Evolutionary conservation across 1,140 invertebrate genomes (phyloP), one percentile per base, ranked within the genome.

Genomic region (Copidosoma floridanum): DNA sequence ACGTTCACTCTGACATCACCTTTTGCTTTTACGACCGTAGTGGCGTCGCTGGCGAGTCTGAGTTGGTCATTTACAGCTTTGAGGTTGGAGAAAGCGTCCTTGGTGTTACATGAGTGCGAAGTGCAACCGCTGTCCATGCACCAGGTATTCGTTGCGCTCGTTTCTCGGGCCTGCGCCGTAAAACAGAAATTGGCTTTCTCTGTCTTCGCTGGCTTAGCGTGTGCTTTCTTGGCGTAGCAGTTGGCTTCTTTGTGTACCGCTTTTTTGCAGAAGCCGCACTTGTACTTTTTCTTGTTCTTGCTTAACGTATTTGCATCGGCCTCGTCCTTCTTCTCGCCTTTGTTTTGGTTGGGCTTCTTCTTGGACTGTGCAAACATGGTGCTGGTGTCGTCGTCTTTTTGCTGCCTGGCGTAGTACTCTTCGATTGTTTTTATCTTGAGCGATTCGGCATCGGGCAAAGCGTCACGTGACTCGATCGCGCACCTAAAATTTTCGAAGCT

Each of bases 341-440:
- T 7, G n/a, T 12, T 3, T 46, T 56, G 29, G 23, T 5, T 55
- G 14, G 27, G 14, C 44, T 16, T 16, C 18, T 41, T 21, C 20
- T 26, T 27, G 14, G 6, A n/a, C n/a, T 40, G 4, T 40, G 12
- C 5, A 6, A n/a, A 40, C 18, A n/a, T 40, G 23, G 26, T 40
- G 14, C 23, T 26, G 10, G 11, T 55, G 23, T 37, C 55, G 16
- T 26, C 16, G 37, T 16, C 11, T 43, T 56, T 12, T n/a, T 38
- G 21, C 12, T 61, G 60, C 8, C 66, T 53, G 23, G 69, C 66
- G 16, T 74, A 64, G 46, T 18, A 38, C 54, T 74, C 69, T 65
- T 72, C 70, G 16, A 68, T 20, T 3, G 72, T 71, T 68, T 75
- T 73, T 7, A 68, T 60, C 57, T 66, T 60, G n/a, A 75, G 44